Conservation (phyloP, 2,797 vertebrate genomes). For the Tinamus major region DNA sequence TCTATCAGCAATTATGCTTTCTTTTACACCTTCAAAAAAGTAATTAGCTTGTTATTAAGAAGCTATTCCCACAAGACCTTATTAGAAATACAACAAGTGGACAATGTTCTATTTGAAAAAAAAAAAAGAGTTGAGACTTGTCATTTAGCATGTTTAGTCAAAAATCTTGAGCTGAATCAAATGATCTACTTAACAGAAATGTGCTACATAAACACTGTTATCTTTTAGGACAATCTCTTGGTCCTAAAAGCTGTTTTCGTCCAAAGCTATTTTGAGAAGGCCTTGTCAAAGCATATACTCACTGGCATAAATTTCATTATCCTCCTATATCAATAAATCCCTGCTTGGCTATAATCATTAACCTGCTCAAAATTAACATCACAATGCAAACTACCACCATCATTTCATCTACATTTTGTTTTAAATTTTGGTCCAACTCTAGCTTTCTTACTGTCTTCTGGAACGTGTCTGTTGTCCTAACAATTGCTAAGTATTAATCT, state of each 20-base stretch:
- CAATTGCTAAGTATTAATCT: conserved; percentile 35
- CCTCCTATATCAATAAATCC: conserved; percentile 13
- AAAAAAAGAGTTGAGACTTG: neutral
- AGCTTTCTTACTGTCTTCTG: conserved; percentile 25
- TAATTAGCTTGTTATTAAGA: neutral
- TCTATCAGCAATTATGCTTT: neutral
- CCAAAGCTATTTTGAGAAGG: neutral
- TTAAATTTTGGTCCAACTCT: neutral
- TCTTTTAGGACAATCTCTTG: neutral
- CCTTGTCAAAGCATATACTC: neutral
- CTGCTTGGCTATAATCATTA: neutral
- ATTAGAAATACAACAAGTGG: neutral
- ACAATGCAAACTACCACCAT: neutral
- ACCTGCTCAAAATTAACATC: conserved; percentile 3
- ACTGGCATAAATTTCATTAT: neutral
- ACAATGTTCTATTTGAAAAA: neutral
- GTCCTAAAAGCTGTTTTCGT: neutral
- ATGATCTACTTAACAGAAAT: neutral
- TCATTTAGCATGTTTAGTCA: neutral
- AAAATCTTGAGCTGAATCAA: neutral
- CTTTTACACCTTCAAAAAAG: neutral
- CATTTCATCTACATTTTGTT: conserved; percentile 1
- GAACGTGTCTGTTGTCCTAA: conserved; percentile 25
- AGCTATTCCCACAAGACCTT: neutral
- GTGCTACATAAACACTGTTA: neutral